Percentiles rank a stretch among this genome's conserved stretches.
phyloP scores from a whole-genome alignment of 2,888 invertebrate species.

The Pteria penguin region DNA sequence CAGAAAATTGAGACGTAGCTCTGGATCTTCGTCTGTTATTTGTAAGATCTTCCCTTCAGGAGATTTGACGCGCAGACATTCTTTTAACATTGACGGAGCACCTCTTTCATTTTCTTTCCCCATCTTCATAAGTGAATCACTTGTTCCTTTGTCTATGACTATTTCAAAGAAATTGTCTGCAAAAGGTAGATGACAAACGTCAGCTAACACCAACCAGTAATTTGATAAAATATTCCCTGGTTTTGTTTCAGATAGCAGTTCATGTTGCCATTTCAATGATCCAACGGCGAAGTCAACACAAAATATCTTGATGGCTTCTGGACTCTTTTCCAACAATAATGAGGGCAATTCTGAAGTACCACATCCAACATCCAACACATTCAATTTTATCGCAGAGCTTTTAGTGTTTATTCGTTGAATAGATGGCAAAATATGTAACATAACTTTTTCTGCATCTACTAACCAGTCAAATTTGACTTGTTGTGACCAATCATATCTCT shows the following conservation, averaged over 20 bases:
- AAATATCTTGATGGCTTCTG: slow-evolving; percentile 17
- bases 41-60: slow-evolving; percentile 38
- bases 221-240: slow-evolving; percentile 18
- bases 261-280: slow-evolving; percentile 31
- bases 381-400: neutral
- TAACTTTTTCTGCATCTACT: slow-evolving; percentile 26
- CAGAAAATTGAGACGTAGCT: slow-evolving; percentile 28
- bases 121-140: slow-evolving; percentile 45
- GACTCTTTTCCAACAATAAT: slow-evolving; percentile 12
- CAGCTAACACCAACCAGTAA: slow-evolving; percentile 29
- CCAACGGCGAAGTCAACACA: slow-evolving; percentile 43
- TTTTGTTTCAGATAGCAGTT: neutral
- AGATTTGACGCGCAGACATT: slow-evolving; percentile 18
- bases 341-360: slow-evolving; percentile 39
- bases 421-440: slow-evolving; percentile 18
- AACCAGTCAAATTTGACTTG: slow-evolving; percentile 45
- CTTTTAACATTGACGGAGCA: slow-evolving; percentile 16
- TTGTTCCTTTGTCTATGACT: slow-evolving; percentile 48
- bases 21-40: slow-evolving; percentile 51
- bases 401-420: neutral
- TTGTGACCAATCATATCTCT: slow-evolving; percentile 19
- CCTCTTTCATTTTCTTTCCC: slow-evolving; percentile 12
- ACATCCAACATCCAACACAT: slow-evolving; percentile 43
- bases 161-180: slow-evolving; percentile 27
- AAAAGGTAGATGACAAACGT: slow-evolving; percentile 41